phyloP scores from a whole-genome alignment of 2,797 vertebrate species.

The Vipera ursinii region DNA sequence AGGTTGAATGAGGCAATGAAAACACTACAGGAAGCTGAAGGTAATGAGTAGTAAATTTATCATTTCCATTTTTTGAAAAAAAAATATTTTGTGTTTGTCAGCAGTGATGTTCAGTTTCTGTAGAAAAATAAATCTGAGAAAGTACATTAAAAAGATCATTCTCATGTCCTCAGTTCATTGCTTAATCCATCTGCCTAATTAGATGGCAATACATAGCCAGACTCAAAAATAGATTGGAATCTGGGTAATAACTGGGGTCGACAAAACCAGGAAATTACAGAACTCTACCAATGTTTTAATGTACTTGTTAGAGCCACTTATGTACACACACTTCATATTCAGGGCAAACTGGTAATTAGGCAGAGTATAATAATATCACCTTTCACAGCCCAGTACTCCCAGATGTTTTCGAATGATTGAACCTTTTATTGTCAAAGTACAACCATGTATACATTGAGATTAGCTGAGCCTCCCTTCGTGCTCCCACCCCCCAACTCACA shows the following conservation, averaged over 20 bases:
- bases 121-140: not conserved
- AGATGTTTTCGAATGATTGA: not conserved
- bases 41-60: slow-evolving; percentile 66
- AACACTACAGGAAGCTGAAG: slow-evolving; percentile 90
- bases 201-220: not conserved
- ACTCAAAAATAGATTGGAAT: not conserved
- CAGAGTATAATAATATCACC: not conserved
- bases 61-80: not conserved
- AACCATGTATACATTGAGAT: no score
- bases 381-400: not conserved
- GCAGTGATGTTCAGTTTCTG: not conserved
- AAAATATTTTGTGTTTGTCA: not conserved
- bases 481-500: no score
- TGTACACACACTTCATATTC: not conserved
- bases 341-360: not conserved
- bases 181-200: not conserved
- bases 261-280: not conserved
- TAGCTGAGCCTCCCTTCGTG: no score
- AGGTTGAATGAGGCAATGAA: slow-evolving; percentile 84
- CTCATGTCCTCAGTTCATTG: not conserved
- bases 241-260: not conserved
- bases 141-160: not conserved
- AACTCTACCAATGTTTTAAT: not conserved
- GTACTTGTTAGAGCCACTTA: not conserved
- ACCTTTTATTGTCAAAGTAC: no score